A percentile compares a stretch with the other conserved stretches of the same genome.
phyloP scores from a whole-genome alignment of 2,888 invertebrate species.

The Hirtodrosophila trivittata region DNA sequence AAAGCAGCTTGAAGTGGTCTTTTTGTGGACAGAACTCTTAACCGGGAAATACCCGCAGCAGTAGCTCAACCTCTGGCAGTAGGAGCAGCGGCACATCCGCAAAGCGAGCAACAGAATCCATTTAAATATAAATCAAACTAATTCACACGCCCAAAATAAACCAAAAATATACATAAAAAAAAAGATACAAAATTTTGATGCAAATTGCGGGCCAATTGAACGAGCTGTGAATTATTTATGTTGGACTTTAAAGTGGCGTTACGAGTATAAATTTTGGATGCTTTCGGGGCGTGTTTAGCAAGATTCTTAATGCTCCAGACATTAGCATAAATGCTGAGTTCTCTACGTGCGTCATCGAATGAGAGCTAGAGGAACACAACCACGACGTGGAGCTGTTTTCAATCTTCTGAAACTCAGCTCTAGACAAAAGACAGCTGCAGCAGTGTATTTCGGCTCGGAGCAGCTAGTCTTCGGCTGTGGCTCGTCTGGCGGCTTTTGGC shows the following conservation, averaged over 20 bases:
- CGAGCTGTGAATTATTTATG: slow-evolving; percentile 60
- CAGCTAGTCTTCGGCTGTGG: slow-evolving; percentile 26
- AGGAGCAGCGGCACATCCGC: slow-evolving; percentile 61
- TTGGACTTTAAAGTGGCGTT: slow-evolving; percentile 47
- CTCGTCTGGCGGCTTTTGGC: slow-evolving; percentile 28
- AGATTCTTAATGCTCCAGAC: slow-evolving; percentile 34
- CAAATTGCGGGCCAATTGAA: slow-evolving; percentile 59
- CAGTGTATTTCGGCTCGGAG: slow-evolving; percentile 5
- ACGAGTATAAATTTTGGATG: slow-evolving; percentile 13
- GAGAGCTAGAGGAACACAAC: slow-evolving; percentile 25
- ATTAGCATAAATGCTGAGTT: slow-evolving; percentile 46
- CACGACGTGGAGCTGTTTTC: slow-evolving; percentile 24
- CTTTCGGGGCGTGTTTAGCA: slow-evolving; percentile 36
- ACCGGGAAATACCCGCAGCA: slow-evolving; percentile 67
- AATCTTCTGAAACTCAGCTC: slow-evolving; percentile 38
- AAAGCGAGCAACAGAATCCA: slow-evolving; percentile 37
- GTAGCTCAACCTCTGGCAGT: background rate
- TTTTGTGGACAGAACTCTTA: slow-evolving; percentile 31
- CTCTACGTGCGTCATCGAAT: slow-evolving; percentile 38
- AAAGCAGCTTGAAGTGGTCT: slow-evolving; percentile 61
- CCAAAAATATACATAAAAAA: slow-evolving; percentile 19
- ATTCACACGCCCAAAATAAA: slow-evolving; percentile 74
- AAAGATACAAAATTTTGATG: slow-evolving; percentile 11
- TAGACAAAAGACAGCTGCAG: slow-evolving; percentile 14
- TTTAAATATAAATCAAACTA: slow-evolving; percentile 50